Percentiles rank a stretch among this genome's conserved stretches.
These are phyloP conservation scores for Colius striatus DNA, from an alignment of 2,113 vertebrate species.

Conservation along the genomic window DNA sequence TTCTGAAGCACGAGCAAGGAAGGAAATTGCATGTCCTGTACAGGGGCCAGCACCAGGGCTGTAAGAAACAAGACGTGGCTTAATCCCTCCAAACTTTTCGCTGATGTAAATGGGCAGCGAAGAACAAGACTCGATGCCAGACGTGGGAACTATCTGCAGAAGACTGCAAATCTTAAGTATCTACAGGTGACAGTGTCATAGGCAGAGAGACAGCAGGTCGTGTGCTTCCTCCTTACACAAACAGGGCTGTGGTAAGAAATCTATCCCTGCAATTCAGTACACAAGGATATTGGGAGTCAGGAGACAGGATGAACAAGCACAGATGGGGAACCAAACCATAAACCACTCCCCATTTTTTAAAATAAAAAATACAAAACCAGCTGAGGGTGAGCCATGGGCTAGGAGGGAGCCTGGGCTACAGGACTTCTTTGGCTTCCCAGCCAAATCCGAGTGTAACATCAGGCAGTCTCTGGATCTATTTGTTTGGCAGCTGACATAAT, in stretches of 20 bases:
- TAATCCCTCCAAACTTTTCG: neutral
- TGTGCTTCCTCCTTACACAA: neutral
- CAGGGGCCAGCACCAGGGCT: neutral
- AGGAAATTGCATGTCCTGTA: constrained; percentile 34
- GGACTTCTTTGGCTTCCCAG: neutral
- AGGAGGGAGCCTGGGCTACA: neutral
- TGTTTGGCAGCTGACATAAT: neutral
- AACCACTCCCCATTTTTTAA: neutral
- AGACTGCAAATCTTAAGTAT: neutral
- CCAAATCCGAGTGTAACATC: neutral
- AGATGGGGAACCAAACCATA: neutral
- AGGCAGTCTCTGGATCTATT: neutral
- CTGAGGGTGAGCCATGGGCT: neutral
- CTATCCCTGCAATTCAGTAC: neutral
- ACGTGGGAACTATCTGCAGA: neutral
- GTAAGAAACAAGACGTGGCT: neutral
- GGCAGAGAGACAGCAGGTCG: neutral
- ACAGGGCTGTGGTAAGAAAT: neutral
- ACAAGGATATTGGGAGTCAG: neutral
- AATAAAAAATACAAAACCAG: neutral
- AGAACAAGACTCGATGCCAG: neutral
- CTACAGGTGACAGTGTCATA: neutral
- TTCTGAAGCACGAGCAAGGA: neutral
- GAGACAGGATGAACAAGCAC: neutral
- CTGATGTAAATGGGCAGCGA: neutral